These are phyloP conservation scores for Xestoiulus laeticollis DNA, from an alignment of 2,888 invertebrate genomes.

Conservation along the genomic window DNA sequence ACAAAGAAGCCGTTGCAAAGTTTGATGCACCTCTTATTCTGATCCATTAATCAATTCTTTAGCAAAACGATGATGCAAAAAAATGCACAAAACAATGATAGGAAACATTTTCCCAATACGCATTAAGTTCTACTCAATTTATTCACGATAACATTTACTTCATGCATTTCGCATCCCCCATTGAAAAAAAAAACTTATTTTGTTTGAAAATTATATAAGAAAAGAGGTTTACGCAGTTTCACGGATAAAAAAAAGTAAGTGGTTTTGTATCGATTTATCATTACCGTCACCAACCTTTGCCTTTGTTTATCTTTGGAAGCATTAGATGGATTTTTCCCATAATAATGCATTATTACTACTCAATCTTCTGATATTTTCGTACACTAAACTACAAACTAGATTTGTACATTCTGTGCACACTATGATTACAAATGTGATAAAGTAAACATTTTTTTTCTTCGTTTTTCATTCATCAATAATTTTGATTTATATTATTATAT, in stretches of 20 bases:
- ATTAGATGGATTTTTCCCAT: too few species aligned
- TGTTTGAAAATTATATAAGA: not conserved
- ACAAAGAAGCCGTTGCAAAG: not conserved
- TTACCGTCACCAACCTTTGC: not conserved
- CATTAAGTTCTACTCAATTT: not conserved
- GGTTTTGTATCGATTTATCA: not conserved
- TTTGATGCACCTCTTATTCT: not conserved
- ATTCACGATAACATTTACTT: not conserved
- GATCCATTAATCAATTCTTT: conserved; percentile 27
- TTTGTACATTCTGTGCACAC: too few species aligned
- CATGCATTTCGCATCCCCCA: not conserved
- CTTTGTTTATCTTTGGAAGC: not conserved
- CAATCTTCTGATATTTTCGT: too few species aligned
- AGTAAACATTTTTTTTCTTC: too few species aligned
- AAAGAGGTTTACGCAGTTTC: not conserved
- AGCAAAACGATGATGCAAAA: not conserved
- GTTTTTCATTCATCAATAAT: too few species aligned
- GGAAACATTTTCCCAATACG: not conserved
- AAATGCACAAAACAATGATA: not conserved
- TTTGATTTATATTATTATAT: too few species aligned
- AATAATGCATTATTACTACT: too few species aligned
- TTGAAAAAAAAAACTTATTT: not conserved
- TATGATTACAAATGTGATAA: too few species aligned
- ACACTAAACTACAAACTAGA: too few species aligned
- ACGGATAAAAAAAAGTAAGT: not conserved